phyloP scores from a whole-genome alignment of 1,140 invertebrate genomes.

The Achroia grisella region DNA sequence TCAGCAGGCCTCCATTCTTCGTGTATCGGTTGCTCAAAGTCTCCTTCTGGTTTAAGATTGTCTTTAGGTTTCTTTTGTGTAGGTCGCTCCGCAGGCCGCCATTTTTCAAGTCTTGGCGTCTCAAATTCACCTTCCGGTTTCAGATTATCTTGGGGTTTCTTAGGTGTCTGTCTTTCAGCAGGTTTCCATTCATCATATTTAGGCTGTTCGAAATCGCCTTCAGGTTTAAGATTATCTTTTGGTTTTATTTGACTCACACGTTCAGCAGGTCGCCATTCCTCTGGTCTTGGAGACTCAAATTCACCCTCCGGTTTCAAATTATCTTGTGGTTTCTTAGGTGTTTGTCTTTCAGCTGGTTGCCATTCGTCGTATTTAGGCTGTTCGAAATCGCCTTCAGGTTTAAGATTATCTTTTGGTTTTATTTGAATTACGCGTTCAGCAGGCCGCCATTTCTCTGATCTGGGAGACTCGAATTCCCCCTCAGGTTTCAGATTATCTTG shows the following conservation, averaged over 20 bases:
- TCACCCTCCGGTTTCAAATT: slow-evolving; percentile 75
- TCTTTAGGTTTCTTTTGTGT: slow-evolving; percentile 60
- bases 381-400: slow-evolving; percentile 75
- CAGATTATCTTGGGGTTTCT: slow-evolving; percentile 71
- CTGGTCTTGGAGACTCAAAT: slow-evolving; percentile 58
- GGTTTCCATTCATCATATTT: slow-evolving; percentile 54
- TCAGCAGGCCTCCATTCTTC: slow-evolving; percentile 58
- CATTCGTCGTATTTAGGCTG: slow-evolving; percentile 62
- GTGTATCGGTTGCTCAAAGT: slow-evolving; percentile 62
- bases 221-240: slow-evolving; percentile 76
- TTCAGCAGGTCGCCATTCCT: slow-evolving; percentile 63
- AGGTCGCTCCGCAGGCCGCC: slow-evolving; percentile 43
- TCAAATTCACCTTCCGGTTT: slow-evolving; percentile 79
- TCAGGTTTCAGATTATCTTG: slow-evolving; percentile 77
- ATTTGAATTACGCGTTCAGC: slow-evolving; percentile 75
- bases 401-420: slow-evolving; percentile 66
- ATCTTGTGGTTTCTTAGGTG: slow-evolving; percentile 60
- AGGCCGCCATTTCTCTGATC: slow-evolving; percentile 60
- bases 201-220: slow-evolving; percentile 78
- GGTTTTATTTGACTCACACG: slow-evolving; percentile 65
- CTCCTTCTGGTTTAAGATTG: slow-evolving; percentile 72
- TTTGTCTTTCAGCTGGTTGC: slow-evolving; percentile 48
- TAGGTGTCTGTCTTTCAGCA: slow-evolving; percentile 54
- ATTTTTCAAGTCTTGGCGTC: slow-evolving; percentile 59
- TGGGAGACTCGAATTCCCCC: slow-evolving; percentile 76